phyloP scores from a whole-genome alignment of 2,113 vertebrate species.

The Ctenodactylus gundi region DNA sequence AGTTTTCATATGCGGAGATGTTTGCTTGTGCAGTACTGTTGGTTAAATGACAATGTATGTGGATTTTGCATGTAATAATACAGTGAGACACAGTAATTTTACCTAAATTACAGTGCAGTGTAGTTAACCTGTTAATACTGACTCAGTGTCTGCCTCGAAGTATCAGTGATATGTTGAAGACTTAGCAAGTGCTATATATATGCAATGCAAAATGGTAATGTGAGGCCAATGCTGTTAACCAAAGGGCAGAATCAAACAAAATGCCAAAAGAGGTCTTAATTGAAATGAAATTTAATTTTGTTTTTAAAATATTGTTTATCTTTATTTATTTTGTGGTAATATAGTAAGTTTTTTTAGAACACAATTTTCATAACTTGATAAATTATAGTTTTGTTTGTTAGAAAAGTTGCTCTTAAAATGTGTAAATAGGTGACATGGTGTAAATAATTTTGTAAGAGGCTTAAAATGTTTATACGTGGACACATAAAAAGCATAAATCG shows the following conservation, averaged over 20 bases:
- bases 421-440: slow-evolving; percentile 90
- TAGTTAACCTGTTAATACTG: slow-evolving; percentile 83
- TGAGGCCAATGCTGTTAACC: slow-evolving; percentile 84
- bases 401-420: slow-evolving; percentile 85
- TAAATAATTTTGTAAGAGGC: slow-evolving; percentile 92
- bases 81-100: slow-evolving; percentile 85
- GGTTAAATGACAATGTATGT: slow-evolving; percentile 76
- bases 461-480: slow-evolving; percentile 90
- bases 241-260: slow-evolving; percentile 85
- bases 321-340: slow-evolving; percentile 92
- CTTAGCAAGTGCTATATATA: slow-evolving; percentile 73
- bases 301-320: slow-evolving; percentile 87
- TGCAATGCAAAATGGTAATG: slow-evolving; percentile 80
- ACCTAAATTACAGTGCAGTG: slow-evolving; percentile 82
- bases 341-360: slow-evolving; percentile 84
- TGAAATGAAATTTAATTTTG: slow-evolving; percentile 86
- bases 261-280: slow-evolving; percentile 87
- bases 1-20: slow-evolving; percentile 78
- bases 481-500: slow-evolving; percentile 81
- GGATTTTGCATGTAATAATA: slow-evolving; percentile 80
- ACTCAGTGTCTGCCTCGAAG: slow-evolving; percentile 80
- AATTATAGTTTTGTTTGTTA: slow-evolving; percentile 91
- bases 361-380: slow-evolving; percentile 88
- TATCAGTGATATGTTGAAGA: slow-evolving; percentile 77
- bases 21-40: slow-evolving; percentile 74